Evolutionary conservation across 2,888 invertebrate species (phyloP).

Genomic region (Cerastis leucographa): DNA sequence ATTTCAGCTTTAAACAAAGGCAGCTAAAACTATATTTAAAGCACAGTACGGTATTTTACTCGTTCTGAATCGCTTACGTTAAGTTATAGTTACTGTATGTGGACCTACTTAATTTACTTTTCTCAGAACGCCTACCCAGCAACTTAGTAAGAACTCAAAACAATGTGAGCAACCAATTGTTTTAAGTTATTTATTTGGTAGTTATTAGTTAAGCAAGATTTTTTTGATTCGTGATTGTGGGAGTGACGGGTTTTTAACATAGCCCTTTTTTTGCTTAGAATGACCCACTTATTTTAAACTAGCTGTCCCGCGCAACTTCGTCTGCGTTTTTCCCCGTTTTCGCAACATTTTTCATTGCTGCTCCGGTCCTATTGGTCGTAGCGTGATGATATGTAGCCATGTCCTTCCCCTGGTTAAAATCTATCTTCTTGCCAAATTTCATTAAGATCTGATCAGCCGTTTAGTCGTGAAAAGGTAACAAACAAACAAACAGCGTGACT

Average conservation of each 20-base stretch:
- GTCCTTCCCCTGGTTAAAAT: too few relatives aligned
- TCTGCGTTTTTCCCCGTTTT: too few relatives aligned
- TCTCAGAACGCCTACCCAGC: slow-evolving; percentile 35
- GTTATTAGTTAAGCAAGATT: slow-evolving; percentile 19
- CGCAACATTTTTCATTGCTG: too few relatives aligned
- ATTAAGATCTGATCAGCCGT: too few relatives aligned
- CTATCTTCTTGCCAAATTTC: too few relatives aligned
- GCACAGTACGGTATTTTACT: slow-evolving; percentile 3
- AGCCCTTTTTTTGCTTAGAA: neutral
- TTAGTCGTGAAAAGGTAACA: too few relatives aligned
- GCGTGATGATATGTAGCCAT: too few relatives aligned
- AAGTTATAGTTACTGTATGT: neutral
- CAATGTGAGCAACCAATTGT: slow-evolving; percentile 39
- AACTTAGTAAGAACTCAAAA: slow-evolving; percentile 12
- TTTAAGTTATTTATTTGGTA: slow-evolving; percentile 39
- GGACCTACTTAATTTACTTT: slow-evolving; percentile 32
- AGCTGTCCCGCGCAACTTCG: too few relatives aligned
- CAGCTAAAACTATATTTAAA: slow-evolving; percentile 18
- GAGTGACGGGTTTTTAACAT: neutral
- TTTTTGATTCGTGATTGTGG: neutral
- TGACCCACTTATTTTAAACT: neutral
- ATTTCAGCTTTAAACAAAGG: neutral
- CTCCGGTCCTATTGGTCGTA: too few relatives aligned
- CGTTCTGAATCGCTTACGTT: slow-evolving; percentile 24
- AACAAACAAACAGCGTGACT: too few relatives aligned